These are phyloP conservation scores for Drosophila rhopaloa DNA, from an alignment of 1,140 invertebrate species.

Conservation along the genomic window DNA sequence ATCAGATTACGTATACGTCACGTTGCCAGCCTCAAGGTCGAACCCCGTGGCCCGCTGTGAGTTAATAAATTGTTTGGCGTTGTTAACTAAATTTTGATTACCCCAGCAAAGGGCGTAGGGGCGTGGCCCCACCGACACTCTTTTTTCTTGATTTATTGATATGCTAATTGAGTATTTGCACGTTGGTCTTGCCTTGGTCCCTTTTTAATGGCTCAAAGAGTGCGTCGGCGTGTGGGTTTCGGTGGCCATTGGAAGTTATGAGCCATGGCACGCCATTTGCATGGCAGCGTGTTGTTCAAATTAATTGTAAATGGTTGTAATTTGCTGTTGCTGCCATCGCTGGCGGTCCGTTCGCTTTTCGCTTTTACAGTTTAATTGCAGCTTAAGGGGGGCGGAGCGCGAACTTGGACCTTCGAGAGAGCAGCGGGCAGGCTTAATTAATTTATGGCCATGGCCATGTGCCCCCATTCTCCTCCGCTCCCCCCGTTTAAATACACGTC, in stretches of 20 bases:
- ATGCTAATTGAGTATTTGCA: slow-evolving; percentile 82
- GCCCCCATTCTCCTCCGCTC: background rate
- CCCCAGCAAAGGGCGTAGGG: slow-evolving; percentile 14
- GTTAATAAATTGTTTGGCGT: slow-evolving; percentile 79
- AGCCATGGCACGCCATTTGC: slow-evolving; percentile 81
- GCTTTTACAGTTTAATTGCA: slow-evolving; percentile 82
- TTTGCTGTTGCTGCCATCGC: slow-evolving; percentile 58
- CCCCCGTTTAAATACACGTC: slow-evolving; percentile 62
- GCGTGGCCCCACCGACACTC: slow-evolving; percentile 29
- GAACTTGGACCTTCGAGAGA: slow-evolving; percentile 41
- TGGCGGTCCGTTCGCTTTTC: slow-evolving; percentile 48
- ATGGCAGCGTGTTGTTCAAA: slow-evolving; percentile 76
- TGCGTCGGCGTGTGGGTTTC: slow-evolving; percentile 24
- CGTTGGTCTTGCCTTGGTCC: slow-evolving; percentile 43
- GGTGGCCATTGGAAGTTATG: slow-evolving; percentile 65
- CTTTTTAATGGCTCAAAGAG: slow-evolving; percentile 39
- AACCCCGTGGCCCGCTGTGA: slow-evolving; percentile 26
- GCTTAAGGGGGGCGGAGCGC: slow-evolving; percentile 44
- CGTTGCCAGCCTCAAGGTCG: slow-evolving; percentile 53
- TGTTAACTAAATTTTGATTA: slow-evolving; percentile 81
- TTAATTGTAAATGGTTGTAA: slow-evolving; percentile 82
- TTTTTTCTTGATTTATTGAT: slow-evolving; percentile 81
- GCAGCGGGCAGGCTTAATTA: slow-evolving; percentile 63
- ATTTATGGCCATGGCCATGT: slow-evolving; percentile 72
- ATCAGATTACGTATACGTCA: slow-evolving; percentile 67